Evolutionary conservation across 2,888 invertebrate genomes (phyloP).

Genomic region (Yponomeuta malinellus): DNA sequence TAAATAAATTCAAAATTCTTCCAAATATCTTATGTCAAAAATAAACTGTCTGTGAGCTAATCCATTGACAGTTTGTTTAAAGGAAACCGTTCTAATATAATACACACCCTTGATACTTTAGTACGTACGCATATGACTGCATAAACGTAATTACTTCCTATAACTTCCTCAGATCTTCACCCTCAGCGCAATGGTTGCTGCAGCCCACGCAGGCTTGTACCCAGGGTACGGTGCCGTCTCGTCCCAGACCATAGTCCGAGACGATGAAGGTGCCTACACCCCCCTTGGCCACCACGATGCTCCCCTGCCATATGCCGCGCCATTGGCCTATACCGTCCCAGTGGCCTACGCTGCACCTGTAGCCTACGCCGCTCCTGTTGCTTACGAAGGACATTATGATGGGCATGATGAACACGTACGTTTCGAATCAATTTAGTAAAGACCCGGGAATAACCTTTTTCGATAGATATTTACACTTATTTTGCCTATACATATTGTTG

Average conservation of each 20-base stretch:
- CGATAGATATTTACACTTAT: too few species aligned
- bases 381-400: slow-evolving; percentile 8
- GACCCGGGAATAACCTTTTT: too few species aligned
- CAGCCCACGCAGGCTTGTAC: slow-evolving; percentile 62
- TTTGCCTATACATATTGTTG: too few species aligned
- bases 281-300: slow-evolving; percentile 23
- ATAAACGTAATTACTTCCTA: too few species aligned
- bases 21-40: too few species aligned
- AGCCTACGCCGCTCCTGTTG: slow-evolving; percentile 12
- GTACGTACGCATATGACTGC: too few species aligned
- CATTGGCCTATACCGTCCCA: slow-evolving; percentile 23
- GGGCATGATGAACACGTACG: slow-evolving; percentile 31
- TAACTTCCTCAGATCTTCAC: slow-evolving; percentile 48
- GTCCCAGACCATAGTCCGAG: slow-evolving; percentile 51
- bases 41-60: too few species aligned
- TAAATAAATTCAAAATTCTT: too few species aligned
- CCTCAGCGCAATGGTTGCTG: slow-evolving; percentile 56
- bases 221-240: slow-evolving; percentile 43
- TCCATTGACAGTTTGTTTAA: too few species aligned
- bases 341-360: slow-evolving; percentile 26
- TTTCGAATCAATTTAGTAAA: neutral
- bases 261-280: slow-evolving; percentile 36
- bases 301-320: slow-evolving; percentile 21
- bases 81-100: too few species aligned
- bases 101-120: too few species aligned